These are phyloP conservation scores for Palythoa caribaeorum DNA, from an alignment of 92 coral and sea anemone species.

Conservation along the genomic window DNA sequence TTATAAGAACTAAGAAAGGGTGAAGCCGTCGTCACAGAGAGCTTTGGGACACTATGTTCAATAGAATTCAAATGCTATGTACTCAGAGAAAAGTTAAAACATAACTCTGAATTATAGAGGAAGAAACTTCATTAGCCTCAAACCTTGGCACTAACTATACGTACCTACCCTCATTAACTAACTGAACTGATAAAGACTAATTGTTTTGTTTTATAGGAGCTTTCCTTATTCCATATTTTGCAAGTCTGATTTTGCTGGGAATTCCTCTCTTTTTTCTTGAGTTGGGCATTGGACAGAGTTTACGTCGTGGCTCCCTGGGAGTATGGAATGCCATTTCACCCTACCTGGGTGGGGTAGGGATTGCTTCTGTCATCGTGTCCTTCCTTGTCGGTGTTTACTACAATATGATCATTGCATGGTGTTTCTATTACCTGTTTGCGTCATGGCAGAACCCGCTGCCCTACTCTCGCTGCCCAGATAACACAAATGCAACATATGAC, in stretches of 20 bases:
- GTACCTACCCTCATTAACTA: too few species aligned
- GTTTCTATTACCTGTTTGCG: conserved; percentile 90
- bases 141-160: too few species aligned
- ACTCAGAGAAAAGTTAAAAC: too few species aligned
- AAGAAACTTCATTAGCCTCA: too few species aligned
- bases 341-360: conserved; percentile 94
- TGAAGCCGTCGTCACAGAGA: too few species aligned
- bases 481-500: conserved; percentile 41
- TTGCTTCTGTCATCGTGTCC: conserved; percentile 85
- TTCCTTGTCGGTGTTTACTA: conserved; percentile 90
- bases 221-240: conserved; percentile 88
- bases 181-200: not conserved
- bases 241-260: conserved; percentile 78
- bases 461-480: conserved; percentile 64
- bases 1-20: too few species aligned
- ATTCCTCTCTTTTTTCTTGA: conserved; percentile 91
- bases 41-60: too few species aligned
- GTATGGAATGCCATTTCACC: conserved; percentile 96
- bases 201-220: conserved; percentile 72
- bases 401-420: conserved; percentile 98
- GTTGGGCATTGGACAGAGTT: conserved; percentile 93
- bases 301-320: conserved; percentile 95
- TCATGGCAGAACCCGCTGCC: conserved; percentile 88
- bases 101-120: too few species aligned
- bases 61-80: too few species aligned